Evolutionary conservation across 2,113 vertebrate genomes (phyloP), one percentile per base, ranked within the genome.

Genomic region (Bubo blakistoni): DNA sequence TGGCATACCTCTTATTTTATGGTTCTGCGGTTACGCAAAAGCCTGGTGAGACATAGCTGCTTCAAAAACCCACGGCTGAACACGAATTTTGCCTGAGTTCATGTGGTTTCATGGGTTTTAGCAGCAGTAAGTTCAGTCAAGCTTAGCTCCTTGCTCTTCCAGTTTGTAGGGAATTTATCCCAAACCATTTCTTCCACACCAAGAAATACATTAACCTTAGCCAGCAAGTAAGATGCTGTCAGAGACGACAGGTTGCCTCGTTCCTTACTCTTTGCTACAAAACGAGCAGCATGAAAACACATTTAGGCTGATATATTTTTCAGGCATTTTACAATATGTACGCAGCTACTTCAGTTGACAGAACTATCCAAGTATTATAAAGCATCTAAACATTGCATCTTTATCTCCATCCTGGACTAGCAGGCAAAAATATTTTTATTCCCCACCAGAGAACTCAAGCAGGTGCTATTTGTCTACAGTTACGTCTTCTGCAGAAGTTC

Each of bases 391-490:
- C 72, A 63, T 55, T 10, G 20, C 86, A 63, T 90, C 94, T 96
- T 96, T 95, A 93, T 95, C 93, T 94, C 55, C 71, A 89, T 90
- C 59, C 79, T 44, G 32, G 95, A 22, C 79, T 90, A 86, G 67
- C 86, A 86, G 65, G 79, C 51, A 67, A 88, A 96, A 97, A 80
- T 63, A 62, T 58, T 90, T 96, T 90, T 88, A 88, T 94, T 93
- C n/a, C 18, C 32, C 85, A 95, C 14, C n/a, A 66, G 76, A 88
- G 88, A 82, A 59, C 46, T 38, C 6, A 7, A 92, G 63, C 47
- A 70, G 61, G 46, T 88, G 36, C 18, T 85, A 51, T 95, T 93
- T 90, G 38, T 95, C 82, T 88, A 32, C 42, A 61, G 58, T 71
- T 86, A 11, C 0, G 0, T 55, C 40, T 77, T 69, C 62, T 71